Evolutionary conservation across 2,888 invertebrate genomes (phyloP).

Genomic region (Rhodophaea formosa): DNA sequence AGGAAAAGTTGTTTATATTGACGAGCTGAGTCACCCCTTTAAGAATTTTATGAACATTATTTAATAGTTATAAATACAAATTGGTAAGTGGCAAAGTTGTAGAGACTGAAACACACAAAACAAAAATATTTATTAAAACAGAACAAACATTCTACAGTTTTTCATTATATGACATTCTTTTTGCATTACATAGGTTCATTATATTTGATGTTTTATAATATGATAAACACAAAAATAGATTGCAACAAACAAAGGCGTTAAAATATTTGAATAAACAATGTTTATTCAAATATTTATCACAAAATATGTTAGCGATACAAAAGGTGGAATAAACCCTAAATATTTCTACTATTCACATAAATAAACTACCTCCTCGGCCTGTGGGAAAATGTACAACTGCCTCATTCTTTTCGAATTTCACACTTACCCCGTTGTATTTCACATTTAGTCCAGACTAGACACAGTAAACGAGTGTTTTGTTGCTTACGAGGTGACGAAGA

Average conservation of each 20-base stretch:
- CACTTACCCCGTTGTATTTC: conserved; percentile 30
- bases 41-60: too few relatives aligned
- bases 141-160: too few relatives aligned
- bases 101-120: conserved; percentile 7
- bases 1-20: too few relatives aligned
- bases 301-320: conserved; percentile 3
- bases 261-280: neutral
- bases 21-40: too few relatives aligned
- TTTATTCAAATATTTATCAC: neutral
- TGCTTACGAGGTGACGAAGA: conserved; percentile 10
- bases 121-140: neutral
- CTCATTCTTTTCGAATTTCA: conserved; percentile 42
- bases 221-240: too few relatives aligned
- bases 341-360: conserved; percentile 18
- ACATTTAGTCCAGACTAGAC: conserved; percentile 47
- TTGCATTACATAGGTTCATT: too few relatives aligned
- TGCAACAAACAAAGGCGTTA: too few relatives aligned
- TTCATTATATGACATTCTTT: too few relatives aligned
- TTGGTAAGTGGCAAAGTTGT: too few relatives aligned
- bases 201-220: too few relatives aligned
- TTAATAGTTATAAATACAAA: too few relatives aligned
- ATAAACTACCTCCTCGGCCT: conserved; percentile 27
- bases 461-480: conserved; percentile 28
- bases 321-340: neutral
- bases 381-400: conserved; percentile 59